These are phyloP conservation scores for Dasypolia templi DNA, from an alignment of 2,888 invertebrate species.

Conservation along the genomic window DNA sequence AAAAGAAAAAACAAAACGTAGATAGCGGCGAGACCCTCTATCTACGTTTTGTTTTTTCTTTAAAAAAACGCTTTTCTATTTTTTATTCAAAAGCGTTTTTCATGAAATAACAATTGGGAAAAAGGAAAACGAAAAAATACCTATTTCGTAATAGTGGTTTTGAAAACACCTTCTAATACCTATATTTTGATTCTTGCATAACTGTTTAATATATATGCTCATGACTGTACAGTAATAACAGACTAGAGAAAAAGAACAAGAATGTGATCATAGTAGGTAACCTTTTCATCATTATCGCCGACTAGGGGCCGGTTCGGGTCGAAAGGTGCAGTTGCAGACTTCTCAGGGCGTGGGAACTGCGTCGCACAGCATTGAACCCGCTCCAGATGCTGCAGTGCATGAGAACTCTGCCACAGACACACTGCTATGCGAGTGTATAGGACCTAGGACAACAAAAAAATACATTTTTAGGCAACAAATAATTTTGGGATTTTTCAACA, in stretches of 20 bases:
- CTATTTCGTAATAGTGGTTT: not conserved
- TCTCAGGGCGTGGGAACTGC: slow-evolving; percentile 80
- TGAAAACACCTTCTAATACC: not conserved
- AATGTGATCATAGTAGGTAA: slow-evolving; percentile 58
- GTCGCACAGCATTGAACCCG: slow-evolving; percentile 84
- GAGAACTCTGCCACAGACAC: slow-evolving; percentile 95
- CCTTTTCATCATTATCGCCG: slow-evolving; percentile 82
- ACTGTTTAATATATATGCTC: not conserved
- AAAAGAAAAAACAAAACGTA: not conserved
- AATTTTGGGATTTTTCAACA: not conserved
- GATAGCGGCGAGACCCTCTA: too few species aligned
- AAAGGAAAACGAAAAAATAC: not conserved
- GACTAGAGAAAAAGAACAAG: not conserved
- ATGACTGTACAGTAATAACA: not conserved
- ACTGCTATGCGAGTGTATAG: slow-evolving; percentile 96
- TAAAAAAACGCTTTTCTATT: too few species aligned
- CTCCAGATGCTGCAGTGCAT: slow-evolving; percentile 90
- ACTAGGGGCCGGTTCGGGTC: slow-evolving; percentile 81
- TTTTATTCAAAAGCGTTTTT: not conserved
- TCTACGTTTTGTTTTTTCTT: too few species aligned
- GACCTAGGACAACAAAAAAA: slow-evolving; percentile 84
- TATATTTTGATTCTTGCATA: not conserved
- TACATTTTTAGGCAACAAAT: not conserved
- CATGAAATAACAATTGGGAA: not conserved
- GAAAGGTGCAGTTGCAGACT: slow-evolving; percentile 68